Base-by-base conservation (phyloP, 2,797 vertebrate genomes). In the Melanotaenia boesemani region DNA sequence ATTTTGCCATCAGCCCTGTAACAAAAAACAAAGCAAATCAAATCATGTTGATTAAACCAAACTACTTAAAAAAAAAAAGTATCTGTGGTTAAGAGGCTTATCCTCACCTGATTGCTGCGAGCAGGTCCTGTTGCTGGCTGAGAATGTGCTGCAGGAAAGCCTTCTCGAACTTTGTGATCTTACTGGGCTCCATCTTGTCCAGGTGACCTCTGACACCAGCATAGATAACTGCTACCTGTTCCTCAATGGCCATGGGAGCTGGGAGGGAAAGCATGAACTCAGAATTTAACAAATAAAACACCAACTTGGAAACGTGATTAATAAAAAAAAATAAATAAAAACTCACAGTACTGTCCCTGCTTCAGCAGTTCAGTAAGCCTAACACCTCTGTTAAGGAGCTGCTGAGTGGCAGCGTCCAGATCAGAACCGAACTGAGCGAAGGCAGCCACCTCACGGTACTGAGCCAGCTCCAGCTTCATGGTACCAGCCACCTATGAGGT, bases 191-290 rank as follows among this genome's bases (percentile, higher is more conserved):
- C 93, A 99, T 92, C 79, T 99, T 99, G 94, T 99, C 98, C 91
- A 99, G 89, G 85, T 98, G 92, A 56, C 98, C 98, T 87, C 97
- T 96, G 36, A 99, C 98, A 76, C 98, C 98, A 3, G 98, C 98
- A 3, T 98, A 99, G 89, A 99, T 99, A 67, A 99, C 97, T 0
- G 97, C 91, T 6, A 99, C 98, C 91, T 99, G 98, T 57, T 99
- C 98, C 89, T 99, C 98, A 80, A 99, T 99, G 76, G 98, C 98
- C 98, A 99, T 99, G 83, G 98, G 98, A 79, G 83, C 98, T 95
- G 69, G 0, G 68, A 79, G 41, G 55, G 30, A 32, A 13, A 30
- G 6, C n/a, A 28, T 1, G n/a, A 0, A 55, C 5, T 10, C 5
- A 12, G 2, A 24, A n/a, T 60, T 44, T 20, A 36, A 36, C 7